Conservation (phyloP, 2,797 vertebrate species). For the Artibeus lituratus region DNA sequence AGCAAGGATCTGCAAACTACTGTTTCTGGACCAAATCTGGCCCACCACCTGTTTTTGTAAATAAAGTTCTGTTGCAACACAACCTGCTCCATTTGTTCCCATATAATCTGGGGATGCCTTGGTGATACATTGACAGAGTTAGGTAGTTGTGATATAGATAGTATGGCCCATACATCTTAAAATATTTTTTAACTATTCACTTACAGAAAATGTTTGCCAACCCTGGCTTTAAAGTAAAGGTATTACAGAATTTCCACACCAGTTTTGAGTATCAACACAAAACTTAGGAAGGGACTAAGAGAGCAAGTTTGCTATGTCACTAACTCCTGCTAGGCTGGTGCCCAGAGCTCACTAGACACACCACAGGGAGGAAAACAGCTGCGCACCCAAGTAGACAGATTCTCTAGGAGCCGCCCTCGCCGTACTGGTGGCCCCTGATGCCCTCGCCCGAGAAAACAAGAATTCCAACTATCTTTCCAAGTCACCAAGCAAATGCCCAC, state of each 20-base stretch:
- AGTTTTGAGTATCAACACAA: neutral
- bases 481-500: neutral
- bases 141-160: neutral
- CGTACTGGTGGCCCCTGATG: no score
- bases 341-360: neutral
- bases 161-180: neutral
- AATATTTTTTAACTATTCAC: neutral
- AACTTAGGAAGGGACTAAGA: neutral
- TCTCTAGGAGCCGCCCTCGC: neutral
- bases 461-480: neutral
- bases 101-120: neutral
- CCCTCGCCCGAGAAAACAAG: neutral
- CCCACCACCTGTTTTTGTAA: neutral
- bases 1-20: neutral
- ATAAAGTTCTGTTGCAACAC: conserved; percentile 11
- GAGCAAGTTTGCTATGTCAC: neutral
- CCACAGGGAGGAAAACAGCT: neutral
- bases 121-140: neutral
- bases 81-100: neutral
- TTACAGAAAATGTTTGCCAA: neutral
- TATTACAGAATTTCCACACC: neutral
- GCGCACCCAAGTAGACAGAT: neutral
- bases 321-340: neutral
- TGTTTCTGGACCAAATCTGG: neutral
- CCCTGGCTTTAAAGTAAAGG: neutral